phyloP scores from a whole-genome alignment of 2,888 invertebrate species.

The Oligia strigilis region DNA sequence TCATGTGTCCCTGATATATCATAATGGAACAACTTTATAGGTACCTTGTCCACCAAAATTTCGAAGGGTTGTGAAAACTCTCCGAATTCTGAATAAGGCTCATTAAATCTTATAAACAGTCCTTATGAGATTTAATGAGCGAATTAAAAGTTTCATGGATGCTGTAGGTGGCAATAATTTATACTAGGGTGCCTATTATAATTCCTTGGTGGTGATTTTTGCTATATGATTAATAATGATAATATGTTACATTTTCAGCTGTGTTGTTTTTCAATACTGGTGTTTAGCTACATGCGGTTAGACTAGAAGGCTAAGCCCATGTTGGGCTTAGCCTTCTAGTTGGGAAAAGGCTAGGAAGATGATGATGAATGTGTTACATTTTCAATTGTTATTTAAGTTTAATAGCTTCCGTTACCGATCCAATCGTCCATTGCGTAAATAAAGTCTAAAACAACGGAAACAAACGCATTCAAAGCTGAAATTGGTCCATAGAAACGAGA shows the following conservation, averaged over 20 bases:
- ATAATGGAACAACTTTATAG: conserved; percentile 32
- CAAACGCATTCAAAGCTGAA: conserved; percentile 3
- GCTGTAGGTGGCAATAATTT: conserved; percentile 11
- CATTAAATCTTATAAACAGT: too few relatives aligned
- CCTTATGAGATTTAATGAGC: conserved; percentile 28
- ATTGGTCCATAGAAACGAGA: conserved; percentile 16
- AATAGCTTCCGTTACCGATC: neutral
- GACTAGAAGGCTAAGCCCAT: neutral
- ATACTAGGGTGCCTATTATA: neutral
- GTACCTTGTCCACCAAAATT: conserved; percentile 31
- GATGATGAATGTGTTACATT: neutral
- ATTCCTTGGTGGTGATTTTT: neutral
- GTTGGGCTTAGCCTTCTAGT: neutral
- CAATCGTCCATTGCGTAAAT: neutral
- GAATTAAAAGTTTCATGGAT: conserved; percentile 29
- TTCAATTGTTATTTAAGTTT: neutral
- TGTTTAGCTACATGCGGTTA: too few relatives aligned
- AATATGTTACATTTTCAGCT: neutral
- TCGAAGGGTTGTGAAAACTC: conserved; percentile 32
- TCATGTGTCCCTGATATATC: conserved; percentile 66
- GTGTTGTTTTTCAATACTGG: too few relatives aligned
- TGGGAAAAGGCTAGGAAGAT: neutral
- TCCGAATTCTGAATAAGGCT: conserved; percentile 10
- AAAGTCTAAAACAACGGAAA: neutral
- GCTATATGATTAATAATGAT: neutral